A percentile compares a stretch with the other conserved stretches of the same genome.
phyloP scores from a whole-genome alignment of 2,888 invertebrate species.

The Standfussiana lucernea region DNA sequence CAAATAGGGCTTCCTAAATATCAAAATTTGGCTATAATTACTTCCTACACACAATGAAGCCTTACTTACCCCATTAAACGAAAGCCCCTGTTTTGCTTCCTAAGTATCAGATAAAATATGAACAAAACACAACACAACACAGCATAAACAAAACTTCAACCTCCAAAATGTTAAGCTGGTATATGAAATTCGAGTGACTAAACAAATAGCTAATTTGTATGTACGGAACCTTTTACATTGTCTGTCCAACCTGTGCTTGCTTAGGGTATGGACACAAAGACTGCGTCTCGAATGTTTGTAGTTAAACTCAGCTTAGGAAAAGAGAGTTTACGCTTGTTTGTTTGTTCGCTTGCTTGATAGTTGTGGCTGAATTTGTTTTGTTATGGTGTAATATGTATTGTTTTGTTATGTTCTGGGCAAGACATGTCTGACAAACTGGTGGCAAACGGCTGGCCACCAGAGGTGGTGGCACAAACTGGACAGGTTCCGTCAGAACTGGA shows the following conservation, averaged over 20 bases:
- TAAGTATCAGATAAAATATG: slow-evolving; percentile 48
- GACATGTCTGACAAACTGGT: neutral
- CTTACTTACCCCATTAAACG: slow-evolving; percentile 3
- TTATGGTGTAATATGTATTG: neutral
- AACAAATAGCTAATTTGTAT: slow-evolving; percentile 63
- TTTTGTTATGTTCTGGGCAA: neutral
- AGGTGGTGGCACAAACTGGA: neutral
- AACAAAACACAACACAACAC: too few relatives aligned
- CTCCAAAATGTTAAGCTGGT: slow-evolving; percentile 43
- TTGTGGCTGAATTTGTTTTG: slow-evolving; percentile 7
- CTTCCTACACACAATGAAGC: slow-evolving; percentile 11
- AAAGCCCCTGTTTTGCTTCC: slow-evolving; percentile 22
- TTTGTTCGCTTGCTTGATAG: slow-evolving; percentile 15
- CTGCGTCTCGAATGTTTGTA: slow-evolving; percentile 18
- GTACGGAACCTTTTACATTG: slow-evolving; percentile 56
- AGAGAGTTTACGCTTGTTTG: slow-evolving; percentile 17
- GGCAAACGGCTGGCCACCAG: neutral
- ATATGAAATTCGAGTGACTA: slow-evolving; percentile 45
- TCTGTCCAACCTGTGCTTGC: slow-evolving; percentile 55
- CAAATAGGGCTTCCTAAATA: neutral
- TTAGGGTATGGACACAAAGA: slow-evolving; percentile 42
- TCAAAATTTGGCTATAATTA: slow-evolving; percentile 13
- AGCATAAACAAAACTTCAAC: slow-evolving; percentile 46
- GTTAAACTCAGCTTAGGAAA: slow-evolving; percentile 24
- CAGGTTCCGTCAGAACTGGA: neutral